A percentile compares a stretch with the other conserved stretches of the same genome.
phyloP scores from a whole-genome alignment of 2,888 invertebrate genomes.

The Leucophenga montana region DNA sequence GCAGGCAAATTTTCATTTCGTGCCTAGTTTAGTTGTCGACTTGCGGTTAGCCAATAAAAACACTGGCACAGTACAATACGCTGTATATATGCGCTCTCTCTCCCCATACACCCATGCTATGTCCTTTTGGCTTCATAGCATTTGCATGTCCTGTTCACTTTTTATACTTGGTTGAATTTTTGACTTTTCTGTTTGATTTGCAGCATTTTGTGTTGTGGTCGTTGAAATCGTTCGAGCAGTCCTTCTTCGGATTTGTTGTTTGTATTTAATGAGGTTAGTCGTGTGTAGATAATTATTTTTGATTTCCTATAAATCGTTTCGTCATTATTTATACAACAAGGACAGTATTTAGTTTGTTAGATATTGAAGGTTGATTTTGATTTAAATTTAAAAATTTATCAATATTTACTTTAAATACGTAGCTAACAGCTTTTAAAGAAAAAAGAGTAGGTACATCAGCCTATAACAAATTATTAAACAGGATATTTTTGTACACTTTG shows the following conservation, averaged over 20 bases:
- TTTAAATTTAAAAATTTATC: neutral
- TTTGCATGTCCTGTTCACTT: slow-evolving; percentile 27
- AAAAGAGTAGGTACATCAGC: too few species aligned
- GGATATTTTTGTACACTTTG: too few species aligned
- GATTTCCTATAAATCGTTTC: neutral
- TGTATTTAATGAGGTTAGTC: slow-evolving; percentile 60
- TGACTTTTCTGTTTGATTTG: slow-evolving; percentile 65
- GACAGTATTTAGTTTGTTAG: slow-evolving; percentile 4
- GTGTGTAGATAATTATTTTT: slow-evolving; percentile 55
- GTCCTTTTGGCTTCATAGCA: slow-evolving; percentile 3
- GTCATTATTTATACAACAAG: neutral
- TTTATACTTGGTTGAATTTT: slow-evolving; percentile 59
- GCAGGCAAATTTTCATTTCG: slow-evolving; percentile 63
- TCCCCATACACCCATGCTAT: neutral
- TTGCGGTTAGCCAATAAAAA: slow-evolving; percentile 31
- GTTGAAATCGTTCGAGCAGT: neutral
- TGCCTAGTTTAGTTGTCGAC: neutral
- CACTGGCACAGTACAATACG: neutral
- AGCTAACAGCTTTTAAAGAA: neutral
- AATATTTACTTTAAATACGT: neutral
- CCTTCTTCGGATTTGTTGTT: slow-evolving; percentile 36
- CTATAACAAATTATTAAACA: too few species aligned
- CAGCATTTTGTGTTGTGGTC: slow-evolving; percentile 5
- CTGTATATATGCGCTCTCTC: neutral
- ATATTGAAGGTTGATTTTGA: neutral